Percentiles rank a stretch among this genome's conserved stretches.
Evolutionary conservation across 2,113 vertebrate species (phyloP).

Genomic region (Spea bombifrons): DNA sequence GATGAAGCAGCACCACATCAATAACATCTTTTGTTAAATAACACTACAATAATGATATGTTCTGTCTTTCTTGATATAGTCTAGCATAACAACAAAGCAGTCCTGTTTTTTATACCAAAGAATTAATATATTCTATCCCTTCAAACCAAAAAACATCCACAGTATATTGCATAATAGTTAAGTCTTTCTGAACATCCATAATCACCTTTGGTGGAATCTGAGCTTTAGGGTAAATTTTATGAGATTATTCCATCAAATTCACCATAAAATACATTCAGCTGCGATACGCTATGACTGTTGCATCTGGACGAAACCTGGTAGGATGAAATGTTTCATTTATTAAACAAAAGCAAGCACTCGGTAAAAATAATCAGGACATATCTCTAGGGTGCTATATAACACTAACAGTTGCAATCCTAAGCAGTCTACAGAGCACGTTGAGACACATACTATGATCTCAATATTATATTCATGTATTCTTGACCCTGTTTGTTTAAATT

Average conservation of each 20-base stretch:
- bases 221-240: not conserved
- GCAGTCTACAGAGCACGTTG: constrained; percentile 21
- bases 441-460: constrained; percentile 17
- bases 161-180: not conserved
- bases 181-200: not conserved
- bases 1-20: too few species aligned
- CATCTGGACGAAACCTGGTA: not conserved
- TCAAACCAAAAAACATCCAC: too few species aligned
- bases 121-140: too few species aligned
- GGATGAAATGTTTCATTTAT: not conserved
- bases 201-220: not conserved
- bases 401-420: constrained; percentile 24
- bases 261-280: not conserved
- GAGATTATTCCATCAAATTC: not conserved
- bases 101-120: too few species aligned
- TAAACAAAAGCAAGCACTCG: not conserved
- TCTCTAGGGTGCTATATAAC: constrained; percentile 15
- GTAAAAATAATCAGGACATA: constrained; percentile 7
- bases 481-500: constrained; percentile 14
- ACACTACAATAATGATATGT: too few species aligned
- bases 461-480: constrained; percentile 38
- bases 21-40: too few species aligned
- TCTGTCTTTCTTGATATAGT: too few species aligned
- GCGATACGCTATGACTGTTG: not conserved
- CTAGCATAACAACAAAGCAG: too few species aligned